A percentile compares a stretch with the other conserved stretches of the same genome.
Evolutionary conservation across 2,797 vertebrate species (phyloP).

Genomic region (Xiphorhynchus erythropygius): DNA sequence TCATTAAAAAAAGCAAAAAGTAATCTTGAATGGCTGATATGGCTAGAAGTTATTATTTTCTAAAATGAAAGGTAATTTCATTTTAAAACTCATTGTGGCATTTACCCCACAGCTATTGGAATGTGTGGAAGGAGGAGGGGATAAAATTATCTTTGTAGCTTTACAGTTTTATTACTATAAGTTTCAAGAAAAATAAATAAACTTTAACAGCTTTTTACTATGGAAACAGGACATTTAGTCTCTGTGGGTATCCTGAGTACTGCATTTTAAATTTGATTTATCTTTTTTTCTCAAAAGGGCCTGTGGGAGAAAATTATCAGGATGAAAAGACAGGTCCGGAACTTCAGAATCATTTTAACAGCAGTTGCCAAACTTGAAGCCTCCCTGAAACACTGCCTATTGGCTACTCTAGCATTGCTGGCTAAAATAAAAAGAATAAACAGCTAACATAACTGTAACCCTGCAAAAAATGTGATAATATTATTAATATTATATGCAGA

Average conservation of each 20-base stretch:
- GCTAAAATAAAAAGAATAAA: constrained; percentile 18
- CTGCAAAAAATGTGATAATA: not conserved
- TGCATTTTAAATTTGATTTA: not conserved
- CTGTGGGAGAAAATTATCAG: not conserved
- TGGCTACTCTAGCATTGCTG: not conserved
- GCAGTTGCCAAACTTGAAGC: constrained; percentile 16
- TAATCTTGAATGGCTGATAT: not conserved
- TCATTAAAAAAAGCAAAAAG: not conserved
- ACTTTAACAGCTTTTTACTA: constrained; percentile 40
- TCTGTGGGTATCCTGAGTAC: constrained; percentile 31
- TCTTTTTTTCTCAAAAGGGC: not conserved
- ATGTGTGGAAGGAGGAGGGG: not conserved
- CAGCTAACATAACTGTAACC: not conserved
- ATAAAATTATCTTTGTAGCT: constrained; percentile 9
- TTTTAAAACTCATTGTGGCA: constrained; percentile 24
- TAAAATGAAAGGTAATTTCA: constrained; percentile 41
- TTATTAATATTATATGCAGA: not conserved
- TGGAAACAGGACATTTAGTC: constrained; percentile 50
- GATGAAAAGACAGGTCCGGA: constrained; percentile 43
- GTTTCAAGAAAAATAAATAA: constrained; percentile 55
- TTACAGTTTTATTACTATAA: constrained; percentile 33
- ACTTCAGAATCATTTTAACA: constrained; percentile 42
- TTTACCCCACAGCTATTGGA: constrained; percentile 31
- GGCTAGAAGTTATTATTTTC: constrained; percentile 5
- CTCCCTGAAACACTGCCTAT: not conserved